Conservation (phyloP, 1,140 invertebrate species). For the Drosophila varians region DNA sequence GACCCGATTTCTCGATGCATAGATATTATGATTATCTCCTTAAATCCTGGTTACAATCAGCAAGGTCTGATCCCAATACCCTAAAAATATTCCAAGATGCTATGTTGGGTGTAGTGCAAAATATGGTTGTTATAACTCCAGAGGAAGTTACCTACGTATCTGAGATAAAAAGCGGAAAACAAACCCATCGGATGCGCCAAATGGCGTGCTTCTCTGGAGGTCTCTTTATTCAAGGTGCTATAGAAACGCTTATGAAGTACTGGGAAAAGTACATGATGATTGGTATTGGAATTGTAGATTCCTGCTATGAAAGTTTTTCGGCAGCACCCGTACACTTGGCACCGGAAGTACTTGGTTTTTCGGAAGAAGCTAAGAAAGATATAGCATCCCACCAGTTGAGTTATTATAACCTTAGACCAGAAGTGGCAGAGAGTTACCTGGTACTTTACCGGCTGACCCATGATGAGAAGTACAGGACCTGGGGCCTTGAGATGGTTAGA, state of each 20-base stretch:
- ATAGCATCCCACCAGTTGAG: constrained; percentile 89
- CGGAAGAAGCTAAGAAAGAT: constrained; percentile 89
- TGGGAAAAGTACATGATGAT: constrained; percentile 93
- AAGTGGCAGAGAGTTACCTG: constrained; percentile 98
- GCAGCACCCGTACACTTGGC: constrained; percentile 93
- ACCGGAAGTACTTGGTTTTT: constrained; percentile 91
- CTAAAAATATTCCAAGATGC: constrained; percentile 96
- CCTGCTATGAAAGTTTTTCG: constrained; percentile 98
- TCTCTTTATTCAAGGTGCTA: constrained; percentile 94
- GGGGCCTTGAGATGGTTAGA: constrained; percentile 97
- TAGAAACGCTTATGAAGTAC: constrained; percentile 85
- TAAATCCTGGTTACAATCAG: constrained; percentile 97
- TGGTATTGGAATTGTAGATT: constrained; percentile 94
- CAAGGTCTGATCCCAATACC: constrained; percentile 90
- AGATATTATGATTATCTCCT: constrained; percentile 99
- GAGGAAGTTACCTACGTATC: constrained; percentile 94
- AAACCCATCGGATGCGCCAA: constrained; percentile 99
- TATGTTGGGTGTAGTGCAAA: constrained; percentile 89
- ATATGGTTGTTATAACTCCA: constrained; percentile 92
- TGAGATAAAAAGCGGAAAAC: constrained; percentile 94
- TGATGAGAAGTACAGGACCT: constrained; percentile 96
- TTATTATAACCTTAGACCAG: constrained; percentile 97
- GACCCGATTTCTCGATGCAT: constrained; percentile 88
- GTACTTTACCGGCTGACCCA: constrained; percentile 97
- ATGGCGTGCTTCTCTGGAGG: constrained; percentile 98